These are phyloP conservation scores for Rhopalosiphum maidis DNA, from an alignment of 1,140 invertebrate species.

Conservation along the genomic window DNA sequence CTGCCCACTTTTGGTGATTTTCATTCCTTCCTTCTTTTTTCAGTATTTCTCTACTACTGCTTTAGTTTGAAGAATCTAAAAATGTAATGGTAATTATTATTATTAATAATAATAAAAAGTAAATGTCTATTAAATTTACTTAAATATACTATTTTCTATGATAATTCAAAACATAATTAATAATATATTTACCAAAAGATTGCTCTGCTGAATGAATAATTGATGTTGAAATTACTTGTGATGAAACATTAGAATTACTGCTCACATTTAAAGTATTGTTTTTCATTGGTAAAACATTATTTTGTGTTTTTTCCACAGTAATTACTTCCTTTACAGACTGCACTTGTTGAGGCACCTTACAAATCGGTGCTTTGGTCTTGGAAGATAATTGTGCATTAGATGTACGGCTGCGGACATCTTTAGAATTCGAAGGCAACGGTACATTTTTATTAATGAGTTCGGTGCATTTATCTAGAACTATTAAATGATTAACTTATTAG, in stretches of 20 bases:
- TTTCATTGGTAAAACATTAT: neutral
- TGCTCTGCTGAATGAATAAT: constrained; percentile 45
- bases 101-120: neutral
- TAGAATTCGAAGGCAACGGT: constrained; percentile 65
- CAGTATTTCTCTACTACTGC: constrained; percentile 59
- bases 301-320: neutral
- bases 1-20: constrained; percentile 61
- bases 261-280: constrained; percentile 24
- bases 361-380: constrained; percentile 63
- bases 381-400: constrained; percentile 74
- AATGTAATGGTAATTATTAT: neutral
- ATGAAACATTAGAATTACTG: constrained; percentile 30
- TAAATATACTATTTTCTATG: neutral
- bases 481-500: neutral
- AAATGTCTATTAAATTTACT: neutral
- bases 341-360: constrained; percentile 10
- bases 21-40: constrained; percentile 60
- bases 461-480: constrained; percentile 63
- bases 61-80: constrained; percentile 60
- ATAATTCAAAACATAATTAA: neutral
- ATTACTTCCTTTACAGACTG: neutral
- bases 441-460: constrained; percentile 84
- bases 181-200: constrained; percentile 42
- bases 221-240: constrained; percentile 32
- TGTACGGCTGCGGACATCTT: constrained; percentile 67